phyloP scores from a whole-genome alignment of 2,113 vertebrate genomes.

The Lethenteron camtschaticum region DNA sequence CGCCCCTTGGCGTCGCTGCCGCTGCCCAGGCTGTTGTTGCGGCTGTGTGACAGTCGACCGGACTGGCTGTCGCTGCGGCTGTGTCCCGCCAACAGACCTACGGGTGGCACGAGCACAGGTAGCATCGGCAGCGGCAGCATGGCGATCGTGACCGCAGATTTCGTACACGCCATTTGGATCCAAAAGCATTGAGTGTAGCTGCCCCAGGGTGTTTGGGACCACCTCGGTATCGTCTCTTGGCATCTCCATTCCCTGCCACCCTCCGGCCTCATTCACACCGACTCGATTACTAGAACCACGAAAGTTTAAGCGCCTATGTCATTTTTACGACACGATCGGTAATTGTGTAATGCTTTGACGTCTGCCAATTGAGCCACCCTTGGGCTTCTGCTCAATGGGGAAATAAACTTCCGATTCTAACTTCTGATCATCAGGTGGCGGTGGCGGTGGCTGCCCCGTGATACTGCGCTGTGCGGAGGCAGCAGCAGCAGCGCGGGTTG shows the following conservation, averaged over 20 bases:
- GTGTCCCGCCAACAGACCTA: constrained; percentile 39
- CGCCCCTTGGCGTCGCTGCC: constrained; percentile 41
- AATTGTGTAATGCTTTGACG: too few species aligned
- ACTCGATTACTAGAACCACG: too few species aligned
- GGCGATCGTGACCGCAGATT: neutral
- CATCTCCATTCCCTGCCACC: neutral
- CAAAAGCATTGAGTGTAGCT: neutral
- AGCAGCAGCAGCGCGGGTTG: too few species aligned
- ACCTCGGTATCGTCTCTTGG: neutral
- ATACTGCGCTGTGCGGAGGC: too few species aligned
- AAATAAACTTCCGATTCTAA: too few species aligned
- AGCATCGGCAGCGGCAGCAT: neutral
- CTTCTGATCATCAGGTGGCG: too few species aligned
- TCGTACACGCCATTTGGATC: neutral
- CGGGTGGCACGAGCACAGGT: constrained; percentile 8
- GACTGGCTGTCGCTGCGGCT: constrained; percentile 33
- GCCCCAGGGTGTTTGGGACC: neutral
- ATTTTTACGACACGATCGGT: too few species aligned
- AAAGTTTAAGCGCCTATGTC: too few species aligned
- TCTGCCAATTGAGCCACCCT: too few species aligned
- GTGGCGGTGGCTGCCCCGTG: too few species aligned
- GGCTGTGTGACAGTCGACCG: constrained; percentile 39
- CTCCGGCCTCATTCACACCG: neutral
- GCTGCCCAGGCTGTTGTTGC: constrained; percentile 68
- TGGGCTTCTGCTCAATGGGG: too few species aligned